Conservation (phyloP, 2,888 invertebrate genomes). For the Cephonodes hylas region DNA sequence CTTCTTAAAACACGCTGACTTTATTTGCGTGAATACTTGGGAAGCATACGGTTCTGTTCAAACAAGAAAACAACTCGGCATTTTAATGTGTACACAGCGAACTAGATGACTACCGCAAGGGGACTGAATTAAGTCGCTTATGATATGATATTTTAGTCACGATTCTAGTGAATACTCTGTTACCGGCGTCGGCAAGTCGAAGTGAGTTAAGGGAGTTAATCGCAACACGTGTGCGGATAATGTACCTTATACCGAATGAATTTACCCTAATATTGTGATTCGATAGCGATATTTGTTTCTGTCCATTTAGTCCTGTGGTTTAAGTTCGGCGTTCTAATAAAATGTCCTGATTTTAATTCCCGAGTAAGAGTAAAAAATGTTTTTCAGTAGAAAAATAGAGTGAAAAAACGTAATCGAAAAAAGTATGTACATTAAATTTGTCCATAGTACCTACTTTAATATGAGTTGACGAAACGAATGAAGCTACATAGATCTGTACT, state of each 20-base stretch:
- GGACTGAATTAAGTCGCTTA: conserved; percentile 29
- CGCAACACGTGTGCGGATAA: conserved; percentile 58
- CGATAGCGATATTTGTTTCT: conserved; percentile 3
- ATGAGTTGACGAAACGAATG: too few relatives aligned
- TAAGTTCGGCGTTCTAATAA: too few relatives aligned
- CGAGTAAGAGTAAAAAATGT: too few relatives aligned
- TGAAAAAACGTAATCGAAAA: too few relatives aligned
- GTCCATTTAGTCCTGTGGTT: too few relatives aligned
- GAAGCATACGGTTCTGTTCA: conserved; percentile 17
- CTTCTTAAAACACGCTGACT: not conserved
- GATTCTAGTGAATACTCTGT: conserved; percentile 29
- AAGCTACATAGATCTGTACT: too few relatives aligned
- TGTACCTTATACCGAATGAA: conserved; percentile 25
- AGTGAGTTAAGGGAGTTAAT: conserved; percentile 59
- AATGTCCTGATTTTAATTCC: too few relatives aligned
- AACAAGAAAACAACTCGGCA: not conserved
- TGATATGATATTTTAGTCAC: conserved; percentile 37
- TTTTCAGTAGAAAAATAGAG: too few relatives aligned
- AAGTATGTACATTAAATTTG: too few relatives aligned
- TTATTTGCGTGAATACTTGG: not conserved
- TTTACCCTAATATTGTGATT: conserved; percentile 4
- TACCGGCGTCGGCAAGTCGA: conserved; percentile 38
- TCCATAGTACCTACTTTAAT: too few relatives aligned
- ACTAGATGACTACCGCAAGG: not conserved
- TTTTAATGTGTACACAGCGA: conserved; percentile 11